phyloP scores from a whole-genome alignment of 2,888 invertebrate genomes.

The Carpatolechia fugitivella region DNA sequence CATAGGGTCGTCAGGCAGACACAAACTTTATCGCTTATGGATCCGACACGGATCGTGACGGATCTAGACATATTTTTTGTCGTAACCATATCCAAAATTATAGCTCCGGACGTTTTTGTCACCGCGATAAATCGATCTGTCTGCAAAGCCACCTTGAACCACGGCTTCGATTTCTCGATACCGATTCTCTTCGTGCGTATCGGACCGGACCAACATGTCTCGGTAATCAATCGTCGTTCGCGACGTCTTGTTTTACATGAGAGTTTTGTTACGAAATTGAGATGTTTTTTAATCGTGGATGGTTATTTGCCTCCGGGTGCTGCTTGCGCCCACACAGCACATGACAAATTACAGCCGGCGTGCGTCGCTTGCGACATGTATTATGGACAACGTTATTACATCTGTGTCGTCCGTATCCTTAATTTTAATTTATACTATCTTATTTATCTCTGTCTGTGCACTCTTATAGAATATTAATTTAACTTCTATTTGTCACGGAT shows the following conservation, averaged over 20 bases:
- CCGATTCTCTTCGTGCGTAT: constrained; percentile 64
- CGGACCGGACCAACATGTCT: constrained; percentile 66
- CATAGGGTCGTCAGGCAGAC: constrained; percentile 24
- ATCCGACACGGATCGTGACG: constrained; percentile 23
- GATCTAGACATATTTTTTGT: constrained; percentile 16
- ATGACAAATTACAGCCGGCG: constrained; percentile 36
- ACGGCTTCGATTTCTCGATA: constrained; percentile 64
- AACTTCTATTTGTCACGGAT: not conserved
- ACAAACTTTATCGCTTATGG: not conserved
- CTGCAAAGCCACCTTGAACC: constrained; percentile 59
- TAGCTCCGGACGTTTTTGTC: constrained; percentile 44
- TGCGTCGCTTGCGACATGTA: constrained; percentile 23
- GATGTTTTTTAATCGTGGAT: constrained; percentile 38
- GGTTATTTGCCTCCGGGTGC: constrained; percentile 31
- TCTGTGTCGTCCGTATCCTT: constrained; percentile 18
- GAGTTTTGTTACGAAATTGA: constrained; percentile 57
- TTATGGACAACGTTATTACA: constrained; percentile 20
- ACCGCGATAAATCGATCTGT: constrained; percentile 47
- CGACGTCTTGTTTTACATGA: constrained; percentile 54
- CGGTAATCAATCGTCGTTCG: constrained; percentile 59
- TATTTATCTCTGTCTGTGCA: constrained; percentile 1
- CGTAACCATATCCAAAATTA: constrained; percentile 27
- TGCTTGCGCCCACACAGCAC: constrained; percentile 34
- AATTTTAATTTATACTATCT: constrained; percentile 12
- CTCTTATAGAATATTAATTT: not conserved